Conservation (phyloP, 2,113 vertebrate species). For the Amblyornis subalaris region DNA sequence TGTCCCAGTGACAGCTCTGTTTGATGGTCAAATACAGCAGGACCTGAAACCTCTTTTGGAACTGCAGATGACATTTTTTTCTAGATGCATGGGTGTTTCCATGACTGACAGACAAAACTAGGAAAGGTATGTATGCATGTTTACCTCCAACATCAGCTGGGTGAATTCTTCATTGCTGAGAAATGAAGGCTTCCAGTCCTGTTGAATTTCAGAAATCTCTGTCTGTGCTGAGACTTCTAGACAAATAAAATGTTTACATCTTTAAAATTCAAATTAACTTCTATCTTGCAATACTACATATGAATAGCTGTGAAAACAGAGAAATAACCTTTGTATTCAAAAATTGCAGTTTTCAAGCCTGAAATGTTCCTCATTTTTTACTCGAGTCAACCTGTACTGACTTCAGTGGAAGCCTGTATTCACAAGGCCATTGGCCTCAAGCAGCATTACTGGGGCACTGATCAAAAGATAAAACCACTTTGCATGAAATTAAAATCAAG, state of each 20-base stretch:
- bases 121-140: background rate
- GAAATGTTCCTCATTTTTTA: background rate
- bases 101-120: background rate
- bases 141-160: constrained; percentile 84
- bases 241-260: constrained; percentile 12
- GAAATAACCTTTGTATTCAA: background rate
- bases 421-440: background rate
- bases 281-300: background rate
- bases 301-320: background rate
- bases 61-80: background rate
- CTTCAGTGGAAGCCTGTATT: background rate
- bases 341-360: background rate
- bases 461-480: constrained; percentile 1
- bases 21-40: background rate
- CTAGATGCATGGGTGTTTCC: background rate
- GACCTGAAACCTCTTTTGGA: background rate
- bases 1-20: background rate
- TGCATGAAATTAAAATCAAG: constrained; percentile 1
- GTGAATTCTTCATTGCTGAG: constrained; percentile 84
- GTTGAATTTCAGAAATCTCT: constrained; percentile 76
- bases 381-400: background rate
- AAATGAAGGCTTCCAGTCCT: constrained; percentile 83
- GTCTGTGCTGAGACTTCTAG: constrained; percentile 78
- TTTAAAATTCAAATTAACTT: background rate
- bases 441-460: background rate